Evolutionary conservation across 2,888 invertebrate genomes (phyloP), one percentile per base, ranked within the genome.

Genomic region (Theodoxus fluviatilis): DNA sequence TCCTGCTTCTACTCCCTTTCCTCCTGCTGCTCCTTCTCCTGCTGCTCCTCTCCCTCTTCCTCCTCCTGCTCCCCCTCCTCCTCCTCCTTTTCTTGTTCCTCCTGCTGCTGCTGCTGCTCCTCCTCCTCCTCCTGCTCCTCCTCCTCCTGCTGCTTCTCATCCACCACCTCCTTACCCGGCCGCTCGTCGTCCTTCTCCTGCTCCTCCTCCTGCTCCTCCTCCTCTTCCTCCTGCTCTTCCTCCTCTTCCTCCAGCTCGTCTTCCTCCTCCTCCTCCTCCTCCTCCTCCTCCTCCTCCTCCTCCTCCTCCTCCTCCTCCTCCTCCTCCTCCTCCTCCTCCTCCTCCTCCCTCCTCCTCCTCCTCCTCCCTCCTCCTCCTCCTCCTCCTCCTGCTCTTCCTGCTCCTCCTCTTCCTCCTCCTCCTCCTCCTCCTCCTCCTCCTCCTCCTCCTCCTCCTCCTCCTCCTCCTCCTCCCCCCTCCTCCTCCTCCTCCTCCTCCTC

Each of bases 61-160:
- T 65, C 6, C 28, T 15, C 40, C 40, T 40, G 7, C 15, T 12
- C n/a, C 65, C 28, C 4, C 25, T 15, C n/a, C 65, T 40, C 40
- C 28, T 25, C 28, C 43, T 35, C 12, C 18, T 28, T 35, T 22
- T 12, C 15, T 12, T 35, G 12, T 15, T 63, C 22, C 28, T 28
- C 22, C 63, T 63, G 12, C 35, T 33, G 12, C 35, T 33, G 12
- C 63, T 63, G 12, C 28, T 63, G 12, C 35, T 63, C 63, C 35
- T 35, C 35, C 63, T 63, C 63, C 35, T 35, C 18, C 35, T 63
- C 63, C 18, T 35, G 6, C 63, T 63, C 63, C 35, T 35, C 18
- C 63, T 63, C 63, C 35, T 63, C 35, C 63, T 63, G 28, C 35
- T 35, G 7, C 35, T 63, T 33, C 35, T n/a, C 22, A 7, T 12